Percentiles rank a stretch among this genome's conserved stretches.
Conservation (phyloP, 2,888 invertebrate genomes). For the Polydrusus cervinus region DNA sequence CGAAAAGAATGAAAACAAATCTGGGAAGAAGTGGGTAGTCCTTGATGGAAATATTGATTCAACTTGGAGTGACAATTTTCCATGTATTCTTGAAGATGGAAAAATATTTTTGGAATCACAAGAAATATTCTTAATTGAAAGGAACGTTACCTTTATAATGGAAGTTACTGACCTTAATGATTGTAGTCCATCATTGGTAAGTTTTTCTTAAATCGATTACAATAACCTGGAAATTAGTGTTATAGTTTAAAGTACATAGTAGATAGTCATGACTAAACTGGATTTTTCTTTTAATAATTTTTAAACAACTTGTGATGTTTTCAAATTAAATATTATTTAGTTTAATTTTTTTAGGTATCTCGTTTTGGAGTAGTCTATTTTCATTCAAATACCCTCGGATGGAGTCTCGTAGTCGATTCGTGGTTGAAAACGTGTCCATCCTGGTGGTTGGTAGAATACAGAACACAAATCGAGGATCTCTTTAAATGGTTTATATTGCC, state of each 20-base stretch:
- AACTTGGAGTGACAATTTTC: constrained; percentile 89
- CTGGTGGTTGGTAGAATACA: constrained; percentile 59
- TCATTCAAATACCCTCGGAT: constrained; percentile 74
- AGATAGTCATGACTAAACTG: no score
- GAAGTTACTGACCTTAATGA: constrained; percentile 86
- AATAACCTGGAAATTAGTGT: no score
- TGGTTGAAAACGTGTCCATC: constrained; percentile 68
- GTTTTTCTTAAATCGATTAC: constrained; percentile 33
- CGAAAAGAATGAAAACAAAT: constrained; percentile 77
- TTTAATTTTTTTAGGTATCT: constrained; percentile 70
- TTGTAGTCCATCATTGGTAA: constrained; percentile 86
- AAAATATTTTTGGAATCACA: constrained; percentile 87
- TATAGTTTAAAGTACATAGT: no score
- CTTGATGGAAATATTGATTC: constrained; percentile 92
- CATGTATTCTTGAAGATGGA: constrained; percentile 86
- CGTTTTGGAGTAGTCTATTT: constrained; percentile 79
- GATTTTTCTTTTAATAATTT: no score
- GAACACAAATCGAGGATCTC: constrained; percentile 66
- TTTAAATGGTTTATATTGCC: constrained; percentile 76
- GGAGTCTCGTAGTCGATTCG: constrained; percentile 73
- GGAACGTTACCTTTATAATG: constrained; percentile 85
- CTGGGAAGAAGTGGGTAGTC: constrained; percentile 86
- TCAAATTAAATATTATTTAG: no score
- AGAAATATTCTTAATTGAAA: constrained; percentile 84
- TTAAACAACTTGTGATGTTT: no score